A percentile compares a stretch with the other conserved stretches of the same genome.
Evolutionary conservation across 2,888 invertebrate species (phyloP).

Genomic region (Xylocampa areola): DNA sequence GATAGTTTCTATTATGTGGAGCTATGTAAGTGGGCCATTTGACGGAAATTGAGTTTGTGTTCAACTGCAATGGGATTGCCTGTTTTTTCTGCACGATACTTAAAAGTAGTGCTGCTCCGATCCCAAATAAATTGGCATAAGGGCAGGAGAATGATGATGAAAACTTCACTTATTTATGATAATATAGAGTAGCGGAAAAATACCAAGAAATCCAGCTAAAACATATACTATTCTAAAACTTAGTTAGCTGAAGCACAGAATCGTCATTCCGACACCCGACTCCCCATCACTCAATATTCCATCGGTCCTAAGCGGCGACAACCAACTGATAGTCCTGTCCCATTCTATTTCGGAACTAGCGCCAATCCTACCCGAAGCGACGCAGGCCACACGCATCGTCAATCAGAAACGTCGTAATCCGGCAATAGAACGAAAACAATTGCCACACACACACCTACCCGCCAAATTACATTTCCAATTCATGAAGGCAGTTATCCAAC

Average conservation of each 20-base stretch:
- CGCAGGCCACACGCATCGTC: constrained; percentile 62
- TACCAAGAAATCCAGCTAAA: too few relatives aligned
- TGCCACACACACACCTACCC: constrained; percentile 77
- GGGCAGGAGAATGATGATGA: too few relatives aligned
- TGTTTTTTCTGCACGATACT: too few relatives aligned
- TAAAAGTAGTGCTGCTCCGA: too few relatives aligned
- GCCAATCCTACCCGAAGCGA: constrained; percentile 22
- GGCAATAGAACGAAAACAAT: constrained; percentile 80
- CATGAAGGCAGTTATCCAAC: constrained; percentile 84
- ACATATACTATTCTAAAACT: background rate
- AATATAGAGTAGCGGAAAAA: too few relatives aligned
- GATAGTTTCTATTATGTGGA: constrained; percentile 44
- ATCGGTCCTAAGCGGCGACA: constrained; percentile 40
- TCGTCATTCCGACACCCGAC: background rate
- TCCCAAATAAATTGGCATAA: too few relatives aligned
- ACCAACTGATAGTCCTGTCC: constrained; percentile 38
- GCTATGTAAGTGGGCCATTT: constrained; percentile 46
- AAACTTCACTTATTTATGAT: too few relatives aligned
- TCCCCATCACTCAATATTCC: constrained; percentile 48
- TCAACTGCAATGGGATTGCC: constrained; percentile 41
- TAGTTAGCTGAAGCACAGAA: background rate
- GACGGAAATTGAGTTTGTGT: constrained; percentile 43
- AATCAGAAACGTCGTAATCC: constrained; percentile 76
- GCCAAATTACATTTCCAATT: constrained; percentile 89
- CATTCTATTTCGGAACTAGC: constrained; percentile 31